A percentile compares a stretch with the other conserved stretches of the same genome.
Conservation (phyloP, 2,797 vertebrate genomes). For the Vipera latastei region DNA sequence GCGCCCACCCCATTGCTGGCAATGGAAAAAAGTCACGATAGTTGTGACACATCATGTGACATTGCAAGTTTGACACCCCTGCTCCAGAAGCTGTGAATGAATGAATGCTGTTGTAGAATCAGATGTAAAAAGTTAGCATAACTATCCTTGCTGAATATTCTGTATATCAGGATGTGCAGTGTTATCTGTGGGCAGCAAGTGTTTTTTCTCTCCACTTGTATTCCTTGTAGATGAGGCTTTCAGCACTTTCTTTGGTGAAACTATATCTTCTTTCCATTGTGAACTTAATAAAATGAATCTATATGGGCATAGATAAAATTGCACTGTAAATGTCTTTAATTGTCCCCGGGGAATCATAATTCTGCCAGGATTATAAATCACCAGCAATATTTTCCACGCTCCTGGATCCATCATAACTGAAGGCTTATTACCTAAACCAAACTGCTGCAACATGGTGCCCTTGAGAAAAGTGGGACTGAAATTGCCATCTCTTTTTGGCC, state of each 20-base stretch:
- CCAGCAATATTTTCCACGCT: slow-evolving; percentile 1
- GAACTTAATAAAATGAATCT: slow-evolving; percentile 3
- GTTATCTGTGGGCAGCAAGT: slow-evolving; percentile 2
- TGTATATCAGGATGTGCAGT: slow-evolving; percentile 27
- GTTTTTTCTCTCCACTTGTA: slow-evolving; percentile 23
- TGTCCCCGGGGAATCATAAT: background rate
- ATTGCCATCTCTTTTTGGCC: background rate
- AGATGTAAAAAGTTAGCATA: background rate
- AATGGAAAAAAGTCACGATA: too few relatives aligned
- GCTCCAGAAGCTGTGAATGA: too few relatives aligned
- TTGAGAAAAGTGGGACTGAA: background rate
- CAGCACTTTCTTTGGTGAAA: slow-evolving; percentile 37
- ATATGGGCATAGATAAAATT: slow-evolving; percentile 12
- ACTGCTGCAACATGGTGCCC: background rate
- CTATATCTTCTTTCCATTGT: slow-evolving; percentile 11
- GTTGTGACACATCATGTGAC: too few relatives aligned
- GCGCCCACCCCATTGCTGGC: too few relatives aligned
- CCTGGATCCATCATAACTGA: slow-evolving; percentile 1
- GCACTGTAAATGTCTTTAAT: slow-evolving; percentile 13
- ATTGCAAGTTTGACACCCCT: too few relatives aligned
- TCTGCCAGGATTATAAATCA: slow-evolving; percentile 32
- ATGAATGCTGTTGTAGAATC: too few relatives aligned
- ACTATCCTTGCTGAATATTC: slow-evolving; percentile 1
- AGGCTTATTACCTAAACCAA: background rate
- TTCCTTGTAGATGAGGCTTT: slow-evolving; percentile 34